Evolutionary conservation across 2,797 vertebrate species (phyloP), one percentile per base, ranked within the genome.

Genomic region (Hydrolagus colliei): DNA sequence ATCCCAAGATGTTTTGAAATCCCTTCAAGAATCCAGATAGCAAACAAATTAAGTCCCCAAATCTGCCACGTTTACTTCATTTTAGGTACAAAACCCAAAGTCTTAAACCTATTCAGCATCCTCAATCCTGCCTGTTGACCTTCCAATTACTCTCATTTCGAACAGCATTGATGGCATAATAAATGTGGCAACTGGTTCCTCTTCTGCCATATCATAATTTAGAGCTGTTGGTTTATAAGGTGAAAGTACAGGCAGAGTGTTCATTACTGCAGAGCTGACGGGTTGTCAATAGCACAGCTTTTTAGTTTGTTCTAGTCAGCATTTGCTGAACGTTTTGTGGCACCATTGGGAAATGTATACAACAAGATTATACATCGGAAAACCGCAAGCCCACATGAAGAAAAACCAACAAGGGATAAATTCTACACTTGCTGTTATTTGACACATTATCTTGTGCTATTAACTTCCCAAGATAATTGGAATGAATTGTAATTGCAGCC

Each of bases 381-480:
- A 94, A 96, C 95, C 95, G 91, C 94, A 93, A 95, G 95, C 95
- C 94, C 95, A 94, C 93, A 93, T 90, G 90, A 90, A 86, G 87
- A 88, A 87, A 91, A 91, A 93, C 89, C 92, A 92, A 91, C 89
- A 92, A 91, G 93, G 95, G 96, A 97, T 97, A 96, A 96, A 98
- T 97, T 96, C 95, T 95, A 93, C 92, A 93, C 94, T 94, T 91
- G 93, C 95, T 93, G 93, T 93, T 96, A 95, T 95, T 95, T 97
- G 95, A 96, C 96, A 94, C 91, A 94, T 94, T 96, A 96, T 97
- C 95, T 96, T 93, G 94, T 93, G 95, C 95, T 96, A 95, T 96
- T 98, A 98, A 97, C 96, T 95, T 94, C 92, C 93, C 93, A 90
- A 95, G 96, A 98, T 97, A 97, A 97, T 98, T 97, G 96, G 94